Evolutionary conservation across 2,797 vertebrate genomes (phyloP).

Genomic region (Chaunax sp.): DNA sequence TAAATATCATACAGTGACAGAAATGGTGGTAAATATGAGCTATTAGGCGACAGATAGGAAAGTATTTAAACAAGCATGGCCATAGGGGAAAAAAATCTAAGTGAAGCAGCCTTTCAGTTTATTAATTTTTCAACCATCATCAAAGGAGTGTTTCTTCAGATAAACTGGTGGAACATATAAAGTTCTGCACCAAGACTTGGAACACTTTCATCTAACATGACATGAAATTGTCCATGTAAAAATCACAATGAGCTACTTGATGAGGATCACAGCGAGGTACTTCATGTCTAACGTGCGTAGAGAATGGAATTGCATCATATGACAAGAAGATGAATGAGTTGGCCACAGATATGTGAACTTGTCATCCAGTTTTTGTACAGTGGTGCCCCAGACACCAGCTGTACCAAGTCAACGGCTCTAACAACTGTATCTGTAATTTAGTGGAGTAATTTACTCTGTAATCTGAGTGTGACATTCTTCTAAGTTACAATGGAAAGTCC

Average conservation of each 20-base stretch:
- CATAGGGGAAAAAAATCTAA: slow-evolving; percentile 35
- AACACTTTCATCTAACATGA: slow-evolving; percentile 54
- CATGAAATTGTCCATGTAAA: slow-evolving; percentile 42
- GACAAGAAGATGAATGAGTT: slow-evolving; percentile 49
- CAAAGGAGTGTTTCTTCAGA: slow-evolving; percentile 52
- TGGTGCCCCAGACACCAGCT: slow-evolving; percentile 33
- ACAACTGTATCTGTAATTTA: slow-evolving; percentile 40
- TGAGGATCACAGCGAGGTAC: slow-evolving; percentile 47
- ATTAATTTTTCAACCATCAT: slow-evolving; percentile 33
- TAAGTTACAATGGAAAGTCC: slow-evolving; percentile 57
- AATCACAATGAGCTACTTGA: slow-evolving; percentile 46
- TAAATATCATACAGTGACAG: slow-evolving; percentile 27
- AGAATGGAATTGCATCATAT: slow-evolving; percentile 56
- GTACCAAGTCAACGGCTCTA: slow-evolving; percentile 21
- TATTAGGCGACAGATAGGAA: slow-evolving; percentile 43
- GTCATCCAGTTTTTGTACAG: slow-evolving; percentile 19
- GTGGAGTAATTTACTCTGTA: slow-evolving; percentile 41
- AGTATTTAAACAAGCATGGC: slow-evolving; percentile 31
- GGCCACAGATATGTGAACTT: slow-evolving; percentile 33
- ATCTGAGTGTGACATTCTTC: slow-evolving; percentile 39
- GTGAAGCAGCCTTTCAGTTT: slow-evolving; percentile 34
- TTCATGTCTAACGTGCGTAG: slow-evolving; percentile 50
- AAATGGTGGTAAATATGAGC: slow-evolving; percentile 41
- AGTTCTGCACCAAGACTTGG: slow-evolving; percentile 15
- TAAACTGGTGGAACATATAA: slow-evolving; percentile 42